A percentile compares a stretch with the other conserved stretches of the same genome.
These are phyloP conservation scores for Dromas ardeola DNA, from an alignment of 2,113 vertebrate genomes.

Conservation along the genomic window DNA sequence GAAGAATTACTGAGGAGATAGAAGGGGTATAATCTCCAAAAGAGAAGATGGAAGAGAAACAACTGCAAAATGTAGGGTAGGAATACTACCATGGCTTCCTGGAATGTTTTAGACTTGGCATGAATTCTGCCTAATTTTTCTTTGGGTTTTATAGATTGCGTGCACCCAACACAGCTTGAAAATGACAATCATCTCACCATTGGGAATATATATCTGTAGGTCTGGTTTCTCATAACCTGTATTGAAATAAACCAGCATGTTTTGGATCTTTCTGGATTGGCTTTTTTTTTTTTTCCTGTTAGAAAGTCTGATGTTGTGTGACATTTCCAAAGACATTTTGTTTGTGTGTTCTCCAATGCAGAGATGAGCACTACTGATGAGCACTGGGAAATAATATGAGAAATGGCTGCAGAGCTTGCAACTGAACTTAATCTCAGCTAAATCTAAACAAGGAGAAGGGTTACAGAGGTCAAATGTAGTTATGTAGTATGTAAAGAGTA, in stretches of 20 bases:
- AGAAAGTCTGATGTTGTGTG: background rate
- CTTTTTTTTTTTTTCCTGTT: background rate
- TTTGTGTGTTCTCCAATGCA: background rate
- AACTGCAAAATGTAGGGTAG: background rate
- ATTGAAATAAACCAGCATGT: background rate
- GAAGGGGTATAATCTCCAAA: background rate
- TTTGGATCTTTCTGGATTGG: background rate
- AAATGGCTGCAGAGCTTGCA: background rate
- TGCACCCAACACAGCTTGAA: background rate
- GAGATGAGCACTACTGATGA: background rate
- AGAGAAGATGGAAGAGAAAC: background rate
- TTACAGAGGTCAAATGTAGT: slow-evolving; percentile 46
- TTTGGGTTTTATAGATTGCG: background rate
- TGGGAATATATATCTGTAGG: background rate
- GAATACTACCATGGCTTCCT: background rate
- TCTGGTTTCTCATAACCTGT: background rate
- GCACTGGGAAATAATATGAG: background rate
- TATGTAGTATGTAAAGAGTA: slow-evolving; percentile 42
- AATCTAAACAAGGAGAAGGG: slow-evolving; percentile 47
- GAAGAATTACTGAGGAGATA: background rate
- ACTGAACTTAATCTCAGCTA: slow-evolving; percentile 30
- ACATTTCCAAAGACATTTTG: background rate
- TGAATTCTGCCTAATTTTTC: background rate
- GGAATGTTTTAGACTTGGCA: background rate
- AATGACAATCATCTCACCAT: background rate